Evolutionary conservation across 2,113 vertebrate species (phyloP), one percentile per base, ranked within the genome.

Genomic region (Chauna torquata): DNA sequence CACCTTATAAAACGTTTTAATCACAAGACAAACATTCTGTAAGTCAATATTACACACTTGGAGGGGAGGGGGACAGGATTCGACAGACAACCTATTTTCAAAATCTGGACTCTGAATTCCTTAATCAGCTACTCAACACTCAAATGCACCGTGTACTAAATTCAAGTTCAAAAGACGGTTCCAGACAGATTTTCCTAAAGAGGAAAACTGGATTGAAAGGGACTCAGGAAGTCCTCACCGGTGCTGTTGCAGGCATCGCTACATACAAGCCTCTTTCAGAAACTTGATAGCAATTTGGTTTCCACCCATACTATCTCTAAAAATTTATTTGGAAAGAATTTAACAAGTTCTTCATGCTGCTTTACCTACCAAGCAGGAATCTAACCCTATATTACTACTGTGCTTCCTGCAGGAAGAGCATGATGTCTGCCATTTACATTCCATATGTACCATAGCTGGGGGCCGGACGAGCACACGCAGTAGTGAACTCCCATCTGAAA

Each of bases 1-100:
- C 96, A 97, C 81, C 97, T 90, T 96, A 96, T 69, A 88, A 91
- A 96, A 77, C 84, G 90, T 90, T 94, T 96, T 94, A 87, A 97
- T 96, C 85, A 96, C 87, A 94, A 69, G 90, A 96, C 65, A 94
- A 94, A 94, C 78, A 92, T 87, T 79, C 85, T 70, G 71, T 75
- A 94, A 93, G 83, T 87, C 77, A 80, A 0, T 7, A 59, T 8
- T 55, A 58, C 40, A 72, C 22, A 36, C 23, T 16, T 19, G 49
- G 36, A 76, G 57, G 78, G 52, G 13, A 81, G 64, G 40, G 69
- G 17, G 20, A 57, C 40, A n/a, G 52, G 72, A 18, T 2, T 86
- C 66, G 66, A 54, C 61, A 88, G 75, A 94, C 16, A 92, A 91
- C 7, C 45, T 89, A 7, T 38, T 94, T 95, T 75, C 50, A 93